phyloP scores from a whole-genome alignment of 2,113 vertebrate species.

The Cyrtonyx montezumae region DNA sequence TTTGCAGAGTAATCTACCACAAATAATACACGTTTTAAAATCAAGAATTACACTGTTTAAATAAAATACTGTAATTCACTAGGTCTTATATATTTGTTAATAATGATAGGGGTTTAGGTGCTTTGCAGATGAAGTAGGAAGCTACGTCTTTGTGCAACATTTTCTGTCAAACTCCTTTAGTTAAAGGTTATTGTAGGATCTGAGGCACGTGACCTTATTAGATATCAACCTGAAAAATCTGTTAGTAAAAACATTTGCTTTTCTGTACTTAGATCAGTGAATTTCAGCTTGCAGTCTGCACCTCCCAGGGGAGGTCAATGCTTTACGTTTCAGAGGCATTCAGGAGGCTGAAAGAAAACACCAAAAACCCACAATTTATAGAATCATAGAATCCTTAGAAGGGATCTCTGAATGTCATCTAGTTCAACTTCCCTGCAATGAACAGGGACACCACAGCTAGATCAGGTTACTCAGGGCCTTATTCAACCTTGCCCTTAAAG shows the following conservation, averaged over 20 bases:
- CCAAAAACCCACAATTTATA: background rate
- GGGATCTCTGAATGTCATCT: no score
- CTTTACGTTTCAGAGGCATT: background rate
- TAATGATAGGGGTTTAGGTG: background rate
- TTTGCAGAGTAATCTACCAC: background rate
- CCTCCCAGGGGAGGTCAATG: background rate
- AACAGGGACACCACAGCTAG: no score
- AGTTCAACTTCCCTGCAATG: no score
- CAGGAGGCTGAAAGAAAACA: background rate
- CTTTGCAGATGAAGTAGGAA: background rate
- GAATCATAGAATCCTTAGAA: no score
- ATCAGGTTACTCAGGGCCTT: no score
- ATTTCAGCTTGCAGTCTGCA: background rate
- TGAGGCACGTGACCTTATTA: background rate
- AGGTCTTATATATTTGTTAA: background rate
- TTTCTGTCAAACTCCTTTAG: background rate
- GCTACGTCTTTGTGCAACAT: background rate
- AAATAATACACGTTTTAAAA: background rate
- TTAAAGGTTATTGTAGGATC: background rate
- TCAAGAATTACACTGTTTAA: no score
- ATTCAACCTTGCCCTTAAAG: no score
- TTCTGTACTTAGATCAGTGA: background rate
- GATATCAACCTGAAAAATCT: background rate
- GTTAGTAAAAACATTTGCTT: background rate
- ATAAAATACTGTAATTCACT: no score